Evolutionary conservation across 2,113 vertebrate species (phyloP), one percentile per base, ranked within the genome.

Genomic region (Menura novaehollandiae): DNA sequence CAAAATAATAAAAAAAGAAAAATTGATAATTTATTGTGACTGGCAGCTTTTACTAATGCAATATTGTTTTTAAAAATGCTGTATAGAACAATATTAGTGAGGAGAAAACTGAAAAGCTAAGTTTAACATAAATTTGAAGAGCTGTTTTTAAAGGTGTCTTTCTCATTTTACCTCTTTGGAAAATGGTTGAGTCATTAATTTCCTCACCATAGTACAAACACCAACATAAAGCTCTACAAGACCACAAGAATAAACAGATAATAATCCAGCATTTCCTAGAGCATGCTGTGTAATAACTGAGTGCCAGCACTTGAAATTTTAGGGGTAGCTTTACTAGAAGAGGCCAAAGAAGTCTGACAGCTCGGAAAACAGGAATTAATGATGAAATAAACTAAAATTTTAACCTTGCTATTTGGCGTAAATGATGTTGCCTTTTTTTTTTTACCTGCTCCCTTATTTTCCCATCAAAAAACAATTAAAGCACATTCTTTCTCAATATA

Each of bases 1-100:
- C 52, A 94, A 96, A 92, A 88, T 88, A 89, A 73, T 71, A 49
- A 35, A 92, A 94, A 93, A 85, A 66, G 7, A 60, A 72, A 95
- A 97, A 47, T 16, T 89, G 46, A 28, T 91, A 82, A 80, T 88
- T 96, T 94, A 80, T 94, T 80, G 56, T 90, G 91, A 83, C 53
- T 87, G 52, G 85, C 67, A 96, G 51, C 66, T 88, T 93, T 85
- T 93, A 91, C 72, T 95, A 94, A 97, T 76, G 67, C 33, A 58
- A 62, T 95, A 67, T 86, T 96, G 27, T 91, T 85, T 68, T 35
- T 15, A 69, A 74, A 96, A 88, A 53, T 78, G 46, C 35, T 88
- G 41, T 44, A 87, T 85, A 73, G 89, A 90, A 83, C 46, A 90
- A 77, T 63, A 72, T 67, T 90, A 89, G 66, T 60, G 62, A 77